These are phyloP conservation scores for Aulostomus chinensis DNA, from an alignment of 2,797 vertebrate genomes.

Conservation along the genomic window DNA sequence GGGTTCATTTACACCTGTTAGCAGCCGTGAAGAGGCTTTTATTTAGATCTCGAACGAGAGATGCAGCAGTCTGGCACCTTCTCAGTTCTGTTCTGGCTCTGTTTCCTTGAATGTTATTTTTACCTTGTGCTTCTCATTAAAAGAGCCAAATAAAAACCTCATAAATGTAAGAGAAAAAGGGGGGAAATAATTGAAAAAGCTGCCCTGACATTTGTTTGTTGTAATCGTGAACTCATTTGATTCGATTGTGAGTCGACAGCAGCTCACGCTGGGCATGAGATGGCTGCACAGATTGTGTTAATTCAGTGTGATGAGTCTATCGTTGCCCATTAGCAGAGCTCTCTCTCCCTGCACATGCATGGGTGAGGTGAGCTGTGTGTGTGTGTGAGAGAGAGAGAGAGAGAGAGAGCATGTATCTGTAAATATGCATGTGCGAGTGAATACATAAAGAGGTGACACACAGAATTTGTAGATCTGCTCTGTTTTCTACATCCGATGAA, in stretches of 20 bases:
- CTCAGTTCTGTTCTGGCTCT: too few species aligned
- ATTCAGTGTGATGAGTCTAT: constrained; percentile 47
- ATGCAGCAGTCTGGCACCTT: too few species aligned
- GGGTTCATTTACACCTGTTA: too few species aligned
- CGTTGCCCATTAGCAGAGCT: constrained; percentile 31
- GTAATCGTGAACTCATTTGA: constrained; percentile 35
- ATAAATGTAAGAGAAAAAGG: too few species aligned
- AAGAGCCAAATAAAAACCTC: too few species aligned
- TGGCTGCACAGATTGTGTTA: constrained; percentile 39
- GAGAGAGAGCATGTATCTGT: too few species aligned
- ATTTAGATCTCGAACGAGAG: too few species aligned
- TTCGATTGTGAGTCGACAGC: constrained; percentile 29
- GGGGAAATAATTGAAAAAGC: background rate
- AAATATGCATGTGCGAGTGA: background rate
- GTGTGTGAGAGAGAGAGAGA: background rate
- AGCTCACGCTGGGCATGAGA: constrained; percentile 11
- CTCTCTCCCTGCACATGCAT: constrained; percentile 23
- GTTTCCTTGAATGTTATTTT: too few species aligned
- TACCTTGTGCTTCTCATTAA: too few species aligned
- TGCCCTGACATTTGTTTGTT: constrained; percentile 20
- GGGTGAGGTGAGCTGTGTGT: too few species aligned
- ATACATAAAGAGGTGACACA: constrained; percentile 1
- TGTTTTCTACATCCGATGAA: constrained; percentile 26
- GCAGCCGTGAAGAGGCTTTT: too few species aligned
- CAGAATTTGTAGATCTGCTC: constrained; percentile 10